phyloP scores from a whole-genome alignment of 2,797 vertebrate genomes.

The Danionella dracula region DNA sequence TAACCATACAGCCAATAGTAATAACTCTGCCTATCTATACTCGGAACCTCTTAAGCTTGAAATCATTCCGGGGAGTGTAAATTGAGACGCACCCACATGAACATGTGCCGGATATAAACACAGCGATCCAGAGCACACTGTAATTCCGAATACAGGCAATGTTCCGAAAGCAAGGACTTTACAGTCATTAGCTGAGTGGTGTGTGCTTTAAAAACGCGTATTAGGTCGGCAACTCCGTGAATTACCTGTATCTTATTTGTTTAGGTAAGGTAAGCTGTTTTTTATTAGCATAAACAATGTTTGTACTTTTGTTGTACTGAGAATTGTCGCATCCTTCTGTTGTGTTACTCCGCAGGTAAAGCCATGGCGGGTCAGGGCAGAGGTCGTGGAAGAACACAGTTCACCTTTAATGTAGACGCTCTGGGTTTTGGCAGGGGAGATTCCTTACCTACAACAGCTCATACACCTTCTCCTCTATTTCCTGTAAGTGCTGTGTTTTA shows the following conservation, averaged over 20 bases:
- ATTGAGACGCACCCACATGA: slow-evolving; percentile 3
- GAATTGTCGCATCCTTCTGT: not conserved
- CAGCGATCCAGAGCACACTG: not conserved
- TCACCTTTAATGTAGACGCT: slow-evolving; percentile 47
- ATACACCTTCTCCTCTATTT: slow-evolving; percentile 43
- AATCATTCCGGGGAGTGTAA: not conserved
- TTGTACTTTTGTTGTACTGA: not conserved
- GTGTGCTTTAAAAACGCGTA: not conserved
- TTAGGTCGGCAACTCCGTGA: not conserved
- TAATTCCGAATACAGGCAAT: no score
- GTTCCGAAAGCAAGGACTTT: not conserved
- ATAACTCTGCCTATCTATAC: no score
- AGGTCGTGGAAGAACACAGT: slow-evolving; percentile 42
- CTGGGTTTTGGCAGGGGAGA: slow-evolving; percentile 48
- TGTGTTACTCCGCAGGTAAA: not conserved
- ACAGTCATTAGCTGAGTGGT: not conserved
- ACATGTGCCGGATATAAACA: slow-evolving; percentile 24
- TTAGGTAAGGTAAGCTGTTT: not conserved
- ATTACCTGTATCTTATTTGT: not conserved
- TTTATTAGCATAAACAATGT: not conserved
- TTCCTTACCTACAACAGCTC: slow-evolving; percentile 31
- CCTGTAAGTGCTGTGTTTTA: slow-evolving; percentile 42
- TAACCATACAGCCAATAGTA: no score
- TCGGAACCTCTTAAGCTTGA: not conserved
- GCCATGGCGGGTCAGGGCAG: slow-evolving; percentile 45